Conservation (phyloP, 2,113 vertebrate genomes). For the Formicarius rufipectus region DNA sequence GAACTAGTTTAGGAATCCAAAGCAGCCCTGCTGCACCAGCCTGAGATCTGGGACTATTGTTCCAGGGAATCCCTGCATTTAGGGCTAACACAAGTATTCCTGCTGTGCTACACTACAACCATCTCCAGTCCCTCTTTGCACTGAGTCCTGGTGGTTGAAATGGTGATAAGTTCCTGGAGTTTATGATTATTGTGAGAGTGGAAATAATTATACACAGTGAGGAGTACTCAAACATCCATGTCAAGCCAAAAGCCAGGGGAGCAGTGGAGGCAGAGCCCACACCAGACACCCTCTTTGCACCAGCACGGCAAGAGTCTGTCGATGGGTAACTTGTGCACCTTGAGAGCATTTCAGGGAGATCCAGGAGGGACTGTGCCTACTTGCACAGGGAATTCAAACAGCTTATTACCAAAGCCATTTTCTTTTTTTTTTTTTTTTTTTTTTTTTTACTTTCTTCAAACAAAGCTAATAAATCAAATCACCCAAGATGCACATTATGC, state of each 20-base stretch:
- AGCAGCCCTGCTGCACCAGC: neutral
- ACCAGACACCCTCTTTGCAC: neutral
- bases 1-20: neutral
- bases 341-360: conserved; percentile 18
- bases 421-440: conserved; percentile 65
- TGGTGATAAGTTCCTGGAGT: neutral
- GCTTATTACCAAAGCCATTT: conserved; percentile 63
- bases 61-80: neutral
- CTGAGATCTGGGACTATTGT: neutral
- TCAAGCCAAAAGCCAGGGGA: neutral
- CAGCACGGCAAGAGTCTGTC: neutral
- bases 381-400: conserved; percentile 60
- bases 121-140: neutral
- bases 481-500: conserved; percentile 41
- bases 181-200: neutral
- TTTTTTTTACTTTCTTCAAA: conserved; percentile 72
- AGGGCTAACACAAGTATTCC: neutral
- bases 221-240: neutral
- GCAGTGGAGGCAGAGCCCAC: neutral
- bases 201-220: neutral
- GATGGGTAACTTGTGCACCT: neutral
- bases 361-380: conserved; percentile 61
- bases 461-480: conserved; percentile 72
- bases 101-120: neutral
- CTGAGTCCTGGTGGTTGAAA: neutral